Percentiles rank a stretch among this genome's conserved stretches.
phyloP scores from a whole-genome alignment of 2,797 vertebrate genomes.

The Sternotherus odoratus region DNA sequence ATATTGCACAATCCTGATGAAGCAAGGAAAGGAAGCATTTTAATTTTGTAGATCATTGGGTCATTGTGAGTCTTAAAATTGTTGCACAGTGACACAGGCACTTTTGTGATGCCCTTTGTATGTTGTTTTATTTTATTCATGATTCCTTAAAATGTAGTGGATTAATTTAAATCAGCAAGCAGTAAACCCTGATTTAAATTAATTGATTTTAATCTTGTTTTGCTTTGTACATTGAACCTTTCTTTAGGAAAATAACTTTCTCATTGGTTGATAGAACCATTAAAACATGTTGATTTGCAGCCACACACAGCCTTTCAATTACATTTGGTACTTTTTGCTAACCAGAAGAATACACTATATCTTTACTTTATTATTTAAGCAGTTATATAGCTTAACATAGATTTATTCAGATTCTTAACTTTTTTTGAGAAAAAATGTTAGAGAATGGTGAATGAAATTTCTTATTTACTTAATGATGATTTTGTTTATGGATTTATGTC shows the following conservation, averaged over 20 bases:
- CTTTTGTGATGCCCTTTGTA: not conserved
- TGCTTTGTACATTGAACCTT: not conserved
- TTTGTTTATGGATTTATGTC: not conserved
- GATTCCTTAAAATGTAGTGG: not conserved
- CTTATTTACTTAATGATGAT: not conserved
- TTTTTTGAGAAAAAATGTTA: not conserved
- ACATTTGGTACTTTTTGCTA: not conserved
- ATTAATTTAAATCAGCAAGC: not conserved
- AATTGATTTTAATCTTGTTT: not conserved
- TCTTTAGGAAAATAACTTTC: not conserved
- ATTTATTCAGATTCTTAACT: not conserved
- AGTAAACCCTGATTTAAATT: not conserved
- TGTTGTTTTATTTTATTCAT: not conserved
- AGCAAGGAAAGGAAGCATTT: not conserved
- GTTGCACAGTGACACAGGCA: not conserved
- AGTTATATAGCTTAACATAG: not conserved
- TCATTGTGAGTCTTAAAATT: not conserved
- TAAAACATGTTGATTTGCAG: not conserved
- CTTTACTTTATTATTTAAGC: not conserved
- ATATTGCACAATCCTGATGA: not conserved
- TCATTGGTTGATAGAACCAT: not conserved
- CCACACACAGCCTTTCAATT: not conserved
- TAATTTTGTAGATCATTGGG: not conserved
- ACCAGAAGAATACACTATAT: constrained; percentile 4
- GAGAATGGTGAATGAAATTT: not conserved